Conservation (phyloP, 2,797 vertebrate species). For the Odontamblyopus rebecca region DNA sequence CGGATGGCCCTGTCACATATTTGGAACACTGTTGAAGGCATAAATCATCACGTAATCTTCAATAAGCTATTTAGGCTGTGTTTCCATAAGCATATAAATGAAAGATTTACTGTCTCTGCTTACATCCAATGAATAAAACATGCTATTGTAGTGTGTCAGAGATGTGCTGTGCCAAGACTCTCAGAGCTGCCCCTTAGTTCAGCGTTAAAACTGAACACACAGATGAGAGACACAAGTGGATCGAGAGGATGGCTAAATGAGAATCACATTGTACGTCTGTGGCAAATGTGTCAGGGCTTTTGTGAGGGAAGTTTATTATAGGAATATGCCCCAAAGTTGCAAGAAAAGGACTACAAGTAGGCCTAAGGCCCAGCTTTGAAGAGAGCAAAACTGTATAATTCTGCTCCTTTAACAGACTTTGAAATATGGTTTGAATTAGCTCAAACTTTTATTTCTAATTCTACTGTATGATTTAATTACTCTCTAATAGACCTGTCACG, state of each 20-base stretch:
- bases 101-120: slow-evolving; percentile 15
- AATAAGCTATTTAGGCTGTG: slow-evolving; percentile 8
- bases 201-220: slow-evolving; percentile 1
- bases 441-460: background rate
- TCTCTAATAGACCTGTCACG: too few relatives aligned
- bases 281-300: background rate
- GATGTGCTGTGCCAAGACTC: background rate
- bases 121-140: slow-evolving; percentile 4
- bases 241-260: background rate
- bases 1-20: background rate
- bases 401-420: background rate
- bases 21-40: background rate
- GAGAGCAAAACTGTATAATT: background rate
- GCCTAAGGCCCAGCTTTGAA: background rate
- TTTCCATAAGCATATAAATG: slow-evolving; percentile 11
- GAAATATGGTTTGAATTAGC: background rate
- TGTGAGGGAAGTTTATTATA: background rate
- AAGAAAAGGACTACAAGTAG: background rate
- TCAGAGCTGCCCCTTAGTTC: slow-evolving; percentile 1
- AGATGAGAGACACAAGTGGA: slow-evolving; percentile 7
- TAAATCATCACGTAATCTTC: slow-evolving; percentile 15
- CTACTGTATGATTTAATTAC: background rate
- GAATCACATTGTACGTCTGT: background rate
- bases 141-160: slow-evolving; percentile 7
- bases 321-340: background rate